Percentiles rank a stretch among this genome's conserved stretches.
These are phyloP conservation scores for Madoqua kirkii DNA, from an alignment of 2,113 vertebrate species.

Conservation along the genomic window DNA sequence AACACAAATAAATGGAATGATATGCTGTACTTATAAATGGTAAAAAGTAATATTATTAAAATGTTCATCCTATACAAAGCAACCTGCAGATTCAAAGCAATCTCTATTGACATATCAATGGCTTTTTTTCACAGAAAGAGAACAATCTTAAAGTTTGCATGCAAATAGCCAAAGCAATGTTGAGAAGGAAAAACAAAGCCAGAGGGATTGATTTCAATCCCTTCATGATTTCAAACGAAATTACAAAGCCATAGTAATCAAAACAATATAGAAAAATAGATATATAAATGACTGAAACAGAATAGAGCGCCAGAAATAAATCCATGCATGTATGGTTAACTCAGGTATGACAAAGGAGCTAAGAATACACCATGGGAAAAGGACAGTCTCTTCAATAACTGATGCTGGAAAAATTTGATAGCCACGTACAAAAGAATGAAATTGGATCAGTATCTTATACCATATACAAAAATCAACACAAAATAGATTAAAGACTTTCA, in stretches of 20 bases:
- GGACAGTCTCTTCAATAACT: neutral
- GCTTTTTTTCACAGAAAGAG: neutral
- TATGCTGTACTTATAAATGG: neutral
- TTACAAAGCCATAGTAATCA: neutral
- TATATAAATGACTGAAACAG: neutral
- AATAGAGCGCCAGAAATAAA: neutral
- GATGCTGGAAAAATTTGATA: neutral
- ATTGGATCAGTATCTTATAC: neutral
- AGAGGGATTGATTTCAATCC: neutral
- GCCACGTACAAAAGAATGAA: neutral
- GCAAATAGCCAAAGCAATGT: neutral
- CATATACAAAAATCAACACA: neutral
- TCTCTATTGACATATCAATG: neutral
- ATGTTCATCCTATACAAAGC: neutral
- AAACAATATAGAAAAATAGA: neutral
- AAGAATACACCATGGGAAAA: neutral
- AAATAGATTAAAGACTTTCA: neutral
- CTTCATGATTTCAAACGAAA: neutral
- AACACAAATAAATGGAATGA: neutral
- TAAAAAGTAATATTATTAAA: neutral
- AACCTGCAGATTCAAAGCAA: neutral
- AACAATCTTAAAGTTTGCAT: neutral
- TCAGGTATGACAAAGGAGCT: neutral
- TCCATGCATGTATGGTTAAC: neutral
- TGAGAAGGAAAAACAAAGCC: neutral